Evolutionary conservation across 2,113 vertebrate genomes (phyloP), one percentile per base, ranked within the genome.

Genomic region (Thunnus thynnus): DNA sequence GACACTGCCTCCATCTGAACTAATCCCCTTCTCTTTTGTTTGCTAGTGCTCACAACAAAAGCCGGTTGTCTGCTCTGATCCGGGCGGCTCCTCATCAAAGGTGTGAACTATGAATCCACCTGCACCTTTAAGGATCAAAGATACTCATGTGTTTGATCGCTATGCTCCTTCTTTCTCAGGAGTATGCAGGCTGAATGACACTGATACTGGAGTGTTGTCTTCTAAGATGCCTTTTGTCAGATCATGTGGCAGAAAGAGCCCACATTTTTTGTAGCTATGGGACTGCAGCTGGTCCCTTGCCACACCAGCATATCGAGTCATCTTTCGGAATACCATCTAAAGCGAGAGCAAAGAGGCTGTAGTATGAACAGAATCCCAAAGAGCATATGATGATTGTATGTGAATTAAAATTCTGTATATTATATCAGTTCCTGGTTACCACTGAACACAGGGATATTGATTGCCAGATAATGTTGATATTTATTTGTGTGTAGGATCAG

Each of bases 41-140:
- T 81, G 72, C 66, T 16, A 12, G 62, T 32, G 76, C 70, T 88
- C 27, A 62, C 66, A 86, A 84, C 86, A 88, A 78, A 86, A 91
- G 79, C 72, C 1, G 47, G 22, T 57, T 51, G 72, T 80, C 73
- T 54, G 62, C 83, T 82, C 76, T 86, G 84, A 92, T 91, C 79
- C n/a, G 3, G 22, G 66, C 46, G 65, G 78, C 72, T 72, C 62
- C 76, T 55, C 86, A 66, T 87, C 86, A 90, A 89, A 93, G 89
- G 77, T 83, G 87, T 62, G 84, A 82, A 76, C 76, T 67, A 56
- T 67, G 60, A 83, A 68, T 82, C 82, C 91, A 90, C 90, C 93
- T 92, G 90, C 90, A 82, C 82, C 80, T 90, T 72, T n/a, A 36
- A 74, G 83, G 88, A 92, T 94, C 91, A 94, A 92, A 93, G 87